Conservation (phyloP, 1,140 invertebrate species). For the Drosophila albomicans region DNA sequence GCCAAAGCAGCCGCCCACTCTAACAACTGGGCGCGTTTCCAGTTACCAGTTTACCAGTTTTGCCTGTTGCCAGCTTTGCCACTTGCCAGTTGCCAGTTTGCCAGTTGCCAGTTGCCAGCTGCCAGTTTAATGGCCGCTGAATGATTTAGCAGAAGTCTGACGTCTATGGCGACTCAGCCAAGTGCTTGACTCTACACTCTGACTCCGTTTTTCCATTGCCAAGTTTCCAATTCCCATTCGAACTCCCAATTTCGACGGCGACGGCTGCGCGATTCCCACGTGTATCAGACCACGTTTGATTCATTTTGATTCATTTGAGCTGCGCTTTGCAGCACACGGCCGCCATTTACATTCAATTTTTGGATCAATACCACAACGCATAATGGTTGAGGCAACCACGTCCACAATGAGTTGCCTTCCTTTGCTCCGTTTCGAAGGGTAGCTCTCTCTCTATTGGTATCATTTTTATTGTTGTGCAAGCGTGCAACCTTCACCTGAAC, state of each 20-base stretch:
- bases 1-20: conserved; percentile 44
- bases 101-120: conserved; percentile 48
- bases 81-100: conserved; percentile 37
- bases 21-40: conserved; percentile 2
- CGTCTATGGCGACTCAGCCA: conserved; percentile 1
- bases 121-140: conserved; percentile 73
- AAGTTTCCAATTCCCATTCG: conserved; percentile 31
- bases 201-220: conserved; percentile 32
- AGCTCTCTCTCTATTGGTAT: neutral
- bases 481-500: neutral
- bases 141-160: conserved; percentile 76
- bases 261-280: conserved; percentile 45
- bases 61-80: conserved; percentile 17
- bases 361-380: conserved; percentile 59
- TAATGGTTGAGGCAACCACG: neutral
- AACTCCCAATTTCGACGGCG: neutral
- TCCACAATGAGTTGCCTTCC: neutral
- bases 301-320: conserved; percentile 47
- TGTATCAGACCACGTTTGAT: conserved; percentile 49
- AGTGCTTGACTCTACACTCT: conserved; percentile 2
- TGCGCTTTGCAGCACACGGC: conserved; percentile 14
- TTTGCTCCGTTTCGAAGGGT: neutral
- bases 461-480: conserved; percentile 62
- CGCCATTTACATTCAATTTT: conserved; percentile 71
- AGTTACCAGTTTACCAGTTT: conserved; percentile 32